Evolutionary conservation across 2,797 vertebrate genomes (phyloP), one percentile per base, ranked within the genome.

Genomic region (Halcyon smyrnensis): DNA sequence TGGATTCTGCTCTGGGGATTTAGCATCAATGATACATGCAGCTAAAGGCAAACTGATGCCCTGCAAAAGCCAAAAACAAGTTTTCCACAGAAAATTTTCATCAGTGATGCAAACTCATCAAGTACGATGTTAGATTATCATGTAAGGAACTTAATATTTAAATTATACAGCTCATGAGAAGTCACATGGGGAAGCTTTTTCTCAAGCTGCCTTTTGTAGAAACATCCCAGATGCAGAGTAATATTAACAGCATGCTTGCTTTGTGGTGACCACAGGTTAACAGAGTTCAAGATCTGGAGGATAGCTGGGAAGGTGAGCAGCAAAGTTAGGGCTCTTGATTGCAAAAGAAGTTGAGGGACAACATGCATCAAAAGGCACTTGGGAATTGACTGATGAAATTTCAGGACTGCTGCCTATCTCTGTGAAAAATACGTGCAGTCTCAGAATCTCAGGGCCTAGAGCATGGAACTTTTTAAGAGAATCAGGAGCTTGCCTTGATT

Each of bases 181-280:
- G 54, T 89, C 8, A 1, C 45, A 80, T 15, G 25, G 37, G 60
- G 60, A 71, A 59, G 41, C 46, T 91, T 94, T 95, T 80, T 89
- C 68, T 87, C 77, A 76, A 92, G 48, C 91, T 95, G 43, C 27
- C 73, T 94, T 89, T 96, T 90, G 63, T 89, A 93, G 50, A 94
- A 94, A 65, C 9, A 63, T 87, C 70, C 28, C 69, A 36, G 56
- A 78, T 80, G 48, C 64, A 92, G 75, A 87, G 60, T 68, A 84
- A 50, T 96, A 94, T 95, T 97, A 95, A 84, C 79, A 95, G 73
- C 3, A 65, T 5, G 1, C 20, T 87, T 73, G 30, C 21, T 64
- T 69, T 73, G 18, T 34, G 16, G 25, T 76, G 70, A 57, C 37
- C 67, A 32, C 15, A 54, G 23, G 39, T 34, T 78, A 67, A 77